Evolutionary conservation across 2,797 vertebrate genomes (phyloP).

Genomic region (Argya squamiceps): DNA sequence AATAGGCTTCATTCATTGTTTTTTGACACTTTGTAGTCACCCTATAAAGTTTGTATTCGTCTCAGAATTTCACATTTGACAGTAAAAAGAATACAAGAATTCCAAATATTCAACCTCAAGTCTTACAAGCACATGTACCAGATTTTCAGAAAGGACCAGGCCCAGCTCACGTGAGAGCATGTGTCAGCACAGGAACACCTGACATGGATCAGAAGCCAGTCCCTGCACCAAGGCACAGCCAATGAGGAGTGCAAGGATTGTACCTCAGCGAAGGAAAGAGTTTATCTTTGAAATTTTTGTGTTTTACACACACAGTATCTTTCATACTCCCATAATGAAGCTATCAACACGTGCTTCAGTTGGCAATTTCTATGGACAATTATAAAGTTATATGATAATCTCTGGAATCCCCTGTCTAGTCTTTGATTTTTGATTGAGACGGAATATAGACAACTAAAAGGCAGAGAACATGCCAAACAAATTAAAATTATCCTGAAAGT

Average conservation of each 20-base stretch:
- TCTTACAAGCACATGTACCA: background rate
- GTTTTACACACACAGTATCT: background rate
- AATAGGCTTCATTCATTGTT: background rate
- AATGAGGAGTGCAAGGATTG: background rate
- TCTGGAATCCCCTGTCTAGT: background rate
- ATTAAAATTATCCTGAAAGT: background rate
- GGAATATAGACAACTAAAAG: background rate
- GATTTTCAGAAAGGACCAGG: background rate
- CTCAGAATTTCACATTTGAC: background rate
- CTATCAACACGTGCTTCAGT: background rate
- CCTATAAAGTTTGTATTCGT: background rate
- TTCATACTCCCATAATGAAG: background rate
- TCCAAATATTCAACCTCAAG: background rate
- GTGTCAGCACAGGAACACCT: background rate
- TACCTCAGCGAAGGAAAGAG: background rate
- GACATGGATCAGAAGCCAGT: background rate
- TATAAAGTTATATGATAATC: background rate
- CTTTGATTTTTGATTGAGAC: background rate
- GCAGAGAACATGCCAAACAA: background rate
- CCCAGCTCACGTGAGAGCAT: background rate
- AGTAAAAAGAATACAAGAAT: background rate
- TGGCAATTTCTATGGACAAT: background rate
- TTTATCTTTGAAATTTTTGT: background rate
- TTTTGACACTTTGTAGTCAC: background rate
- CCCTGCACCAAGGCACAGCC: background rate